phyloP scores from a whole-genome alignment of 2,888 invertebrate genomes.

The Hemaris fuciformis region DNA sequence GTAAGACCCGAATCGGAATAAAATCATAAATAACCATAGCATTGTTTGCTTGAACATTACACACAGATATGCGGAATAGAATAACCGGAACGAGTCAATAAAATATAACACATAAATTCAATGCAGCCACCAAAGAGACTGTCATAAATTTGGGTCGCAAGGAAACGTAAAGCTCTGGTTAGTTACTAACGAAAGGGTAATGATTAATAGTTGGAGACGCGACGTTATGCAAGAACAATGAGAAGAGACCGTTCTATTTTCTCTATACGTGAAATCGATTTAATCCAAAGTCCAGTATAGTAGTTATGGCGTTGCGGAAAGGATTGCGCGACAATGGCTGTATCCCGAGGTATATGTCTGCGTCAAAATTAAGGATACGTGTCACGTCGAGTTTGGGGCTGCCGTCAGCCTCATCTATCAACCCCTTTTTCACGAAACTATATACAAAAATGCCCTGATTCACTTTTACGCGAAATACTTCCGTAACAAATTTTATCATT shows the following conservation, averaged over 20 bases:
- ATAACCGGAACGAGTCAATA: background rate
- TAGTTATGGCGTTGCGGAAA: conserved; percentile 23
- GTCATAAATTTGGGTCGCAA: conserved; percentile 2
- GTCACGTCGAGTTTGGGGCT: conserved; percentile 54
- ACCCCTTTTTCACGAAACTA: conserved; percentile 50
- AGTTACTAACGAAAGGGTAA: conserved; percentile 6
- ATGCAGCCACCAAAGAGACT: background rate
- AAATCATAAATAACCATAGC: background rate
- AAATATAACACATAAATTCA: background rate
- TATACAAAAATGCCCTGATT: conserved; percentile 15
- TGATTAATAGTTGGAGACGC: conserved; percentile 8
- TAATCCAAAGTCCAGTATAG: conserved; percentile 3
- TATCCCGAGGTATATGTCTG: conserved; percentile 31
- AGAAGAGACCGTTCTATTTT: background rate
- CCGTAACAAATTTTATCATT: background rate
- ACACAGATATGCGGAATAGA: background rate
- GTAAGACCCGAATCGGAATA: background rate
- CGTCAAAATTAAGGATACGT: conserved; percentile 58
- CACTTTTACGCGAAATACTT: background rate
- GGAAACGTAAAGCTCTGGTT: background rate
- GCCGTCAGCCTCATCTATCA: conserved; percentile 65
- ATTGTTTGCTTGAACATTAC: background rate
- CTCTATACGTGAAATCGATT: background rate
- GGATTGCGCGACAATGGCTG: conserved; percentile 31
- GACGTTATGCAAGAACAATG: conserved; percentile 6